Evolutionary conservation across 2,888 invertebrate genomes (phyloP), one percentile per base, ranked within the genome.

Genomic region (Chaitophorus viminalis): DNA sequence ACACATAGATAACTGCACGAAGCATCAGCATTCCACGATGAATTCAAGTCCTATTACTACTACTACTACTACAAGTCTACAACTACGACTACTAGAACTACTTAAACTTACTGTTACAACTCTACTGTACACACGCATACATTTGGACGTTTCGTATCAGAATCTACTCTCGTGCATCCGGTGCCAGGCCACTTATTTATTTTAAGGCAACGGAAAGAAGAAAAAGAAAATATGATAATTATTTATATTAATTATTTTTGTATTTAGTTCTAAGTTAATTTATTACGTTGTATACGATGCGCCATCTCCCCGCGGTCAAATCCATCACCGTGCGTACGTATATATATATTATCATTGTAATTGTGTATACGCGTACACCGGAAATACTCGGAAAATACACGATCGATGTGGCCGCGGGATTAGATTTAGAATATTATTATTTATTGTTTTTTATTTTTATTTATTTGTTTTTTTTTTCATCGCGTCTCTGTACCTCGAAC

Each of bases 141-240:
- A 29, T 65, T 39, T 17, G 31, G 36, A 78, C 68, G 78, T 70
- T n/a, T 33, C 52, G n/a, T n/a, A 46, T 52, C 68, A 52, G 52
- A 68, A 77, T 33, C 46, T 33, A 36, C 46, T 1, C 36, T 39
- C 78, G 72, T 72, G 70, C 70, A 31, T 81, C 52, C 82, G 52
- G 70, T 8, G 70, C 6, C 46, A 65, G 65, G 6, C 33, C 31
- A 8, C 25, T 77, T 77, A 68, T 77, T 77, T 52, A 84, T 84
- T 65, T 17, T 2, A 65, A 76, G 17, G 14, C 29, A 70, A 31
- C 31, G 29, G 29, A 70, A 70, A 29, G 29, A 31, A 31, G 29
- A 70, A 70, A 14, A 70, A 9, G 39, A 81, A 68, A 39, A 60
- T 60, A 83, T 21, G 82, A 74, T 82, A 82, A 75, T 74, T 83